Conservation (phyloP, 1,140 invertebrate species). For the Macrosteles quadrilineatus region DNA sequence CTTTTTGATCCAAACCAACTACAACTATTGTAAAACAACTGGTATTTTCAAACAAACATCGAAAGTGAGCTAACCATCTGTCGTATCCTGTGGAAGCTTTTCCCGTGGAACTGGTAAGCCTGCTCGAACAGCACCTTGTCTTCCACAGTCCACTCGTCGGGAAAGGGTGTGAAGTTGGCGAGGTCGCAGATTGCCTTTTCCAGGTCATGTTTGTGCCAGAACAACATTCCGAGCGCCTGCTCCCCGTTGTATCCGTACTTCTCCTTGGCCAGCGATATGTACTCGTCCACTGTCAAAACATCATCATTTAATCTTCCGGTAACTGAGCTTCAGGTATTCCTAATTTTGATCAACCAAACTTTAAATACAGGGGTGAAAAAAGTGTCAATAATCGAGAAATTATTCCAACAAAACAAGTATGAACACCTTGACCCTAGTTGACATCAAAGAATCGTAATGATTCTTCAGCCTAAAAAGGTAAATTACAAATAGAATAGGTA, state of each 20-base stretch:
- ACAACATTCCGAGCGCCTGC: slow-evolving; percentile 96
- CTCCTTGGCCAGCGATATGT: slow-evolving; percentile 92
- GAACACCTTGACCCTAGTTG: too few relatives aligned
- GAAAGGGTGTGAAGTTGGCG: slow-evolving; percentile 96
- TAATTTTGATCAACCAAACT: slow-evolving; percentile 36
- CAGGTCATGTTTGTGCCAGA: slow-evolving; percentile 97
- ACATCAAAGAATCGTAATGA: too few relatives aligned
- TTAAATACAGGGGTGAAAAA: too few relatives aligned
- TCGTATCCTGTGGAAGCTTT: slow-evolving; percentile 95
- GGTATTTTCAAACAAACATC: too few relatives aligned
- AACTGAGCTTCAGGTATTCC: background rate
- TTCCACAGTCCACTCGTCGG: slow-evolving; percentile 97
- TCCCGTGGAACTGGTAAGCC: slow-evolving; percentile 97
- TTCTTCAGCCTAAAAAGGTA: too few relatives aligned
- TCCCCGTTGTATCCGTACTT: slow-evolving; percentile 98
- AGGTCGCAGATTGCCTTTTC: slow-evolving; percentile 89
- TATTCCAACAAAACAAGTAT: too few relatives aligned
- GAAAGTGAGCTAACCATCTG: slow-evolving; percentile 89
- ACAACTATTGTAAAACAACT: too few relatives aligned
- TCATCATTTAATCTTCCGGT: background rate
- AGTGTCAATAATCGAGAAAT: too few relatives aligned
- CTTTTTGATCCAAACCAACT: too few relatives aligned
- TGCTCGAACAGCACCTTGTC: slow-evolving; percentile 98
- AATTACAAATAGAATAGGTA: too few relatives aligned
- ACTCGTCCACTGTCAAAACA: slow-evolving; percentile 83